phyloP scores from a whole-genome alignment of 2,888 invertebrate genomes.

The Himalopsyche tibetana region DNA sequence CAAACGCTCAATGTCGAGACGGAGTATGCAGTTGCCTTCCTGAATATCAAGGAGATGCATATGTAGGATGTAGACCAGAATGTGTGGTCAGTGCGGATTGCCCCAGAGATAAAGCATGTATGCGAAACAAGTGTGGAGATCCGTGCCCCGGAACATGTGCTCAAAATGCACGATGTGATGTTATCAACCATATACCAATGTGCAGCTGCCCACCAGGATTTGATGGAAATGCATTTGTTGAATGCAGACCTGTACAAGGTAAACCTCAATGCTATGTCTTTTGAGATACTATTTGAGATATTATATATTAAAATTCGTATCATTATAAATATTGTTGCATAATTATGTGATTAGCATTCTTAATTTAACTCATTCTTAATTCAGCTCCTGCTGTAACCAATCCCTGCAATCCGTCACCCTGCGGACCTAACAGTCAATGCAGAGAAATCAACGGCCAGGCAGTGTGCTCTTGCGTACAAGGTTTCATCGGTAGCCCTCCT shows the following conservation, averaged over 20 bases:
- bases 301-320: not conserved
- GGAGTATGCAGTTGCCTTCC: constrained; percentile 83
- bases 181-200: constrained; percentile 82
- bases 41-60: constrained; percentile 87
- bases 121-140: constrained; percentile 84
- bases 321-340: not conserved
- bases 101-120: constrained; percentile 81
- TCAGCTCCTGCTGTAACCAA: constrained; percentile 69
- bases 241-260: constrained; percentile 73
- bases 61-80: constrained; percentile 85
- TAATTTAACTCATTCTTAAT: constrained; percentile 53
- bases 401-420: constrained; percentile 79
- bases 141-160: constrained; percentile 86
- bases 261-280: constrained; percentile 22
- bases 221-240: constrained; percentile 83
- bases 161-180: constrained; percentile 76
- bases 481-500: constrained; percentile 68
- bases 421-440: constrained; percentile 87
- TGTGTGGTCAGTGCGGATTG: constrained; percentile 87
- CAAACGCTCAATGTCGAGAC: constrained; percentile 80
- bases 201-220: constrained; percentile 81
- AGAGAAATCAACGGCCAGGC: constrained; percentile 81
- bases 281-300: not conserved
- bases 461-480: constrained; percentile 83
- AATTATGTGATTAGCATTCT: not conserved